These are phyloP conservation scores for Stegodyphus mimosarum DNA, from an alignment of 1,140 invertebrate species.

Conservation along the genomic window DNA sequence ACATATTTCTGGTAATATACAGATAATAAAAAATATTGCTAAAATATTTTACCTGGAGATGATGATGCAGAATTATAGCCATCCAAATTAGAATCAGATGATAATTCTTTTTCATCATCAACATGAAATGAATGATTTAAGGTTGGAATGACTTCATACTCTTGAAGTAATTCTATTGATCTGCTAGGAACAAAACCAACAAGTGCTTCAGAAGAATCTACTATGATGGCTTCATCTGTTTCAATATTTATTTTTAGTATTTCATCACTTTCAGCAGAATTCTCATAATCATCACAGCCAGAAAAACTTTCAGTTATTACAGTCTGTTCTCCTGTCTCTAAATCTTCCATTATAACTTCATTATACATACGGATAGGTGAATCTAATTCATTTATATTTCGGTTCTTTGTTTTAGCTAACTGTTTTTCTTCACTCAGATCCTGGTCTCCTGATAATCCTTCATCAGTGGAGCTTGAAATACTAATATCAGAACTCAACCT, in stretches of 20 bases:
- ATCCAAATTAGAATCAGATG: constrained; percentile 15
- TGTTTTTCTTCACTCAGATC: too few species aligned
- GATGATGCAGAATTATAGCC: constrained; percentile 24
- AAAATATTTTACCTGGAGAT: constrained; percentile 30
- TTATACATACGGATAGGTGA: constrained; percentile 9
- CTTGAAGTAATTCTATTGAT: constrained; percentile 62
- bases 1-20: background rate
- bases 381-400: background rate
- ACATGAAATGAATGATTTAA: constrained; percentile 20
- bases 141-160: constrained; percentile 35
- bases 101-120: constrained; percentile 38
- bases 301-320: constrained; percentile 59
- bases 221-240: constrained; percentile 71
- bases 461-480: background rate
- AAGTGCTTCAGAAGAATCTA: constrained; percentile 67
- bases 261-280: constrained; percentile 68
- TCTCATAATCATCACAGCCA: constrained; percentile 58
- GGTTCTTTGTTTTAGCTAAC: too few species aligned
- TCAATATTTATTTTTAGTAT: constrained; percentile 72
- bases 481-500: background rate
- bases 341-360: constrained; percentile 67
- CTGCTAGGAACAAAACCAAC: constrained; percentile 62
- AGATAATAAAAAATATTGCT: background rate
- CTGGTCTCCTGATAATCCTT: too few species aligned
- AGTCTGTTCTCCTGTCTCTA: constrained; percentile 53